These are phyloP conservation scores for Laupala kohalensis DNA, from an alignment of 1,140 invertebrate species.

Conservation along the genomic window DNA sequence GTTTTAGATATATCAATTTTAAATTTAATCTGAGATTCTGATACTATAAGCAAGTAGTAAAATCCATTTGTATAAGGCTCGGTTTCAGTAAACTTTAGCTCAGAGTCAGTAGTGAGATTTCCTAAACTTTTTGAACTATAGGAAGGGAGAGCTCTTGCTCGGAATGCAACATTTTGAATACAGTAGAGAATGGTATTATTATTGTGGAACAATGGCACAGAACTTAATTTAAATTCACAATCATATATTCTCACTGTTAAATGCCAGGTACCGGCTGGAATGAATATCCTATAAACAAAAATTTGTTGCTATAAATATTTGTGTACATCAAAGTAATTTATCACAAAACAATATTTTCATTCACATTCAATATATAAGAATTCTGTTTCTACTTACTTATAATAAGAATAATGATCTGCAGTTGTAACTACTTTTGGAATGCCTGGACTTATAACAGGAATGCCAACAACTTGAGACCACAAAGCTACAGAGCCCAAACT, in stretches of 20 bases:
- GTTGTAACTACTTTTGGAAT: conserved; percentile 26
- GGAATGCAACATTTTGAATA: conserved; percentile 29
- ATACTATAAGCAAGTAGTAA: conserved; percentile 38
- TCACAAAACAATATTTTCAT: no score
- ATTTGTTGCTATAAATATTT: no score
- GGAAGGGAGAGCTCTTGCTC: conserved; percentile 30
- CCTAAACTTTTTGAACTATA: conserved; percentile 24
- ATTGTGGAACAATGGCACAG: conserved; percentile 19
- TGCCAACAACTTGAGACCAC: conserved; percentile 31
- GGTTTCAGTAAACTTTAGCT: conserved; percentile 29
- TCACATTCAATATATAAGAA: no score
- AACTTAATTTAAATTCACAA: conserved; percentile 28
- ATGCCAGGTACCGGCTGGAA: conserved; percentile 33
- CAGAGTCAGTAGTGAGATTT: conserved; percentile 26
- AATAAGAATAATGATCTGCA: conserved; percentile 29
- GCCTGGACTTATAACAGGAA: conserved; percentile 30
- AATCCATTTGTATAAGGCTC: conserved; percentile 37
- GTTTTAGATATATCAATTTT: conserved; percentile 29
- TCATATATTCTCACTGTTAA: conserved; percentile 32
- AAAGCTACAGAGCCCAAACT: conserved; percentile 38
- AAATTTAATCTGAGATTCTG: conserved; percentile 31
- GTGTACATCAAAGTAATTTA: no score
- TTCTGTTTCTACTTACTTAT: conserved; percentile 26
- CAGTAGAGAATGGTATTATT: conserved; percentile 22
- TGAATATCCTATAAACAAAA: conserved; percentile 32